Evolutionary conservation across 1,140 invertebrate genomes (phyloP).

Genomic region (Anoplophora glabripennis): DNA sequence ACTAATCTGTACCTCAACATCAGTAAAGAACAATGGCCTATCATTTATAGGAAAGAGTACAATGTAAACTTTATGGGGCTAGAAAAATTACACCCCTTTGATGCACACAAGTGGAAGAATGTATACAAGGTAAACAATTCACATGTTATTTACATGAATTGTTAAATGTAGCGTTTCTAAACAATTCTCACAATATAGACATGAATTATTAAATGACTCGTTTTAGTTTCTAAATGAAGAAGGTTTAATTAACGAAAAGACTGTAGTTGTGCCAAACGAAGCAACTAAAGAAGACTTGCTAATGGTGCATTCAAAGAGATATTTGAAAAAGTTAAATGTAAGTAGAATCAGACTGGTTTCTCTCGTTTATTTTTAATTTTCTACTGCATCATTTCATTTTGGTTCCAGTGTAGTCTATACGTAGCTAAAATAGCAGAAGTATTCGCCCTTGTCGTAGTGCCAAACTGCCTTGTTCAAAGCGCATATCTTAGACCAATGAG

Average conservation of each 20-base stretch:
- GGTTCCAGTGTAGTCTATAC: conserved; percentile 60
- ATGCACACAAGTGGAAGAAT: conserved; percentile 80
- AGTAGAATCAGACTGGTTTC: background rate
- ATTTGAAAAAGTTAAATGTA: conserved; percentile 68
- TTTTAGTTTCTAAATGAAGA: conserved; percentile 59
- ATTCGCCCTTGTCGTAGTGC: conserved; percentile 67
- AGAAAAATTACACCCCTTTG: conserved; percentile 85
- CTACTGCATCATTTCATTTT: conserved; percentile 20
- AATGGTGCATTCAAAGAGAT: conserved; percentile 68
- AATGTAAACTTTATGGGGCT: conserved; percentile 79
- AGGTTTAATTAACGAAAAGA: conserved; percentile 54
- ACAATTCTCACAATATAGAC: background rate
- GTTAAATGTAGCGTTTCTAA: background rate
- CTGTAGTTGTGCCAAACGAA: conserved; percentile 64
- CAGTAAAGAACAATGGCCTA: conserved; percentile 57
- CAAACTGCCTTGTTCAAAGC: conserved; percentile 74
- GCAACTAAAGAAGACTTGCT: conserved; percentile 67
- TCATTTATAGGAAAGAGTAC: conserved; percentile 75
- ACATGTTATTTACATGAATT: background rate
- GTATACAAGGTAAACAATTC: conserved; percentile 49
- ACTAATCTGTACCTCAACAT: conserved; percentile 41
- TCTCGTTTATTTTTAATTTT: background rate
- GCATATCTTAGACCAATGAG: conserved; percentile 74
- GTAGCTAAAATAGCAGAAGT: conserved; percentile 80
- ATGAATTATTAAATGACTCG: conserved; percentile 12